phyloP scores from a whole-genome alignment of 1,140 invertebrate species.

The Drosophila athabasca region DNA sequence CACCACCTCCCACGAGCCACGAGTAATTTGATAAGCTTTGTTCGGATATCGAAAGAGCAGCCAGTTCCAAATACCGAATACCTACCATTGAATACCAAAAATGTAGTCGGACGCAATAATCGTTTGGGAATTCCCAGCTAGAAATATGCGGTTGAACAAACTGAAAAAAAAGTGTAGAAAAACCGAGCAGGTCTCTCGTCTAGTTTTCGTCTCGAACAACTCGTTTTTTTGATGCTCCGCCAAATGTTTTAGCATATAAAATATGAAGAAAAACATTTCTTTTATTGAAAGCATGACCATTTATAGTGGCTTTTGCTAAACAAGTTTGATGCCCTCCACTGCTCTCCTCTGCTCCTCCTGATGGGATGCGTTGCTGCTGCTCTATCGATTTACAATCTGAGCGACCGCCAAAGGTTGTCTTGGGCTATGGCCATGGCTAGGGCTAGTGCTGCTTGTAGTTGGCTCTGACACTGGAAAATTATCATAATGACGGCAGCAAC shows the following conservation, averaged over 20 bases:
- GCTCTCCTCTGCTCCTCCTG: conserved; percentile 17
- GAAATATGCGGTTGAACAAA: conserved; percentile 60
- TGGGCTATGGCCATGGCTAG: conserved; percentile 20
- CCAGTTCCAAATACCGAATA: conserved; percentile 26
- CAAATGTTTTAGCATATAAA: conserved; percentile 68
- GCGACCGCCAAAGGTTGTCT: conserved; percentile 8
- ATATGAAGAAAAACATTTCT: conserved; percentile 70
- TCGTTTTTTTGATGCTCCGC: conserved; percentile 57
- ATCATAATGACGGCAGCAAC: conserved; percentile 56
- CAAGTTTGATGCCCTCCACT: conserved; percentile 39
- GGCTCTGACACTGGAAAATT: conserved; percentile 44
- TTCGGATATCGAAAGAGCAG: neutral
- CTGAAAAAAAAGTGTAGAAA: conserved; percentile 62
- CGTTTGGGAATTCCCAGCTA: conserved; percentile 71
- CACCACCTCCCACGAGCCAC: conserved; percentile 8
- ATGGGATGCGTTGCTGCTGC: neutral
- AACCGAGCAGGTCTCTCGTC: conserved; percentile 35
- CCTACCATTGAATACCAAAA: conserved; percentile 25
- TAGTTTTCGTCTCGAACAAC: too few species aligned
- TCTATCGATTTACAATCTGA: conserved; percentile 42
- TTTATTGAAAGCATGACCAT: conserved; percentile 63
- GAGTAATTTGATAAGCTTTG: conserved; percentile 45
- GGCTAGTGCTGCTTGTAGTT: neutral
- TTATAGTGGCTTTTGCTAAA: conserved; percentile 53
- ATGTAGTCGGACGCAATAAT: conserved; percentile 54